Evolutionary conservation across 2,797 vertebrate genomes (phyloP), one percentile per base, ranked within the genome.

Genomic region (Ciconia nigra): DNA sequence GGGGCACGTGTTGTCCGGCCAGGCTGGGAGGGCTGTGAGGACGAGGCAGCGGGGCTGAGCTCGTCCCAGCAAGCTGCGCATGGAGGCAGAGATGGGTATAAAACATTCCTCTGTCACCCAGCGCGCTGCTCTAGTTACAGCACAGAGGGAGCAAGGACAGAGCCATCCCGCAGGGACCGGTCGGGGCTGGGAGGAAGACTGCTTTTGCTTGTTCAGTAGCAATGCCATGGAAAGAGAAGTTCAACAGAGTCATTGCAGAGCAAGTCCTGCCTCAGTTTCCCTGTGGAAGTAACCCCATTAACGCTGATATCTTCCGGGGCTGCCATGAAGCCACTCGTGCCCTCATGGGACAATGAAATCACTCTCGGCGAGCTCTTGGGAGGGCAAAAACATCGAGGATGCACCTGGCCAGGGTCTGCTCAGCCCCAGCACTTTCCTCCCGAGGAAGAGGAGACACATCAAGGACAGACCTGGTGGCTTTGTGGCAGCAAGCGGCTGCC

Each of bases 321-420:
- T 66, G 83, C 62, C 0, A 0, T 26, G 63, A 83, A 54, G 61
- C 52, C 24, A 3, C 31, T 42, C 0, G 0, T 52, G 63, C 14
- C 46, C n/a, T 84, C 29, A 1, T 0, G 2, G 20, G 47, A 10
- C 47, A 15, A 33, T 3, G n/a, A 25, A 49, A 19, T 14, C 21
- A 3, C 0, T 1, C 25, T 85, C 1, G 0, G 41, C 0, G 5
- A 65, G 33, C 51, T 80, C 63, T 1, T 0, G 6, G 44, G 49
- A 33, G 39, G n/a, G 47, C 29, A 41, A 2, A 35, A 71, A 21
- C 4, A 1, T 41, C 13, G 67, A 29, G 22, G 63, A 44, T 3
- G 1, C 0, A 3, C 13, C n/a, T 65, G 35, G 10, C 49, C 15
- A 4, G 44, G 37, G 14, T 72, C 77, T 69, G 44, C 41, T 63